Evolutionary conservation across 2,888 invertebrate genomes (phyloP), one percentile per base, ranked within the genome.

Genomic region (Mythimna pallens): DNA sequence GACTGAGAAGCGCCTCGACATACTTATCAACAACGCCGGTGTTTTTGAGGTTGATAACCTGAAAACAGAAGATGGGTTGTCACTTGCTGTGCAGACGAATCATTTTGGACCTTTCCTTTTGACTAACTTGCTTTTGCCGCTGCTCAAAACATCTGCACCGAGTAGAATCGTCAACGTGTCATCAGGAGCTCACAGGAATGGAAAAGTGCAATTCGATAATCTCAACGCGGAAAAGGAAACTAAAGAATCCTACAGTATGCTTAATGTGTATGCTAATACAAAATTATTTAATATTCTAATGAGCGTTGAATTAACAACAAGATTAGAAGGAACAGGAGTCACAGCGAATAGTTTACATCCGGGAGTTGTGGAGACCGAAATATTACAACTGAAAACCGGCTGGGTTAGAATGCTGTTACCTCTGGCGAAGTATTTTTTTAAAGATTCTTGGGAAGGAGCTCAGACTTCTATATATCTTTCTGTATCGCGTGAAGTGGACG

Each of bases 341-440:
- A 98, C 98, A 0, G 97, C 97, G 0, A 98, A 98, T 90, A 97
- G 97, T 86, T 94, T 98, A 68, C 98, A 98, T 94, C 99, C 99
- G 0, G 99, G 99, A 43, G 72, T 78, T 20, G 84, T 98, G 54
- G 97, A 97, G 85, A 98, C 98, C 0, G 84, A 90, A 14, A 87
- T 98, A 97, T 94, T 97, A 65, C 97, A 97, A 20, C 57, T 86
- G 22, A 80, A 89, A 65, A 52, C 70, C 3, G 57, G 72, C 3
- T 82, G 88, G 52, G 34, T 86, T 0, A 88, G 80, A 76, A 71
- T 91, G 80, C 67, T 97, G 96, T 87, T 95, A 93, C 70, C 94
- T 95, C 3, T 92, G 9, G 62, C 85, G 1, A 82, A 80, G 25
- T 63, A 79, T 14, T 89, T 92, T 64, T 80, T 85, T 36, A 94